A percentile compares a stretch with the other conserved stretches of the same genome.
Conservation (phyloP, 2,113 vertebrate genomes). For the Anarhynchus alexandrinus region DNA sequence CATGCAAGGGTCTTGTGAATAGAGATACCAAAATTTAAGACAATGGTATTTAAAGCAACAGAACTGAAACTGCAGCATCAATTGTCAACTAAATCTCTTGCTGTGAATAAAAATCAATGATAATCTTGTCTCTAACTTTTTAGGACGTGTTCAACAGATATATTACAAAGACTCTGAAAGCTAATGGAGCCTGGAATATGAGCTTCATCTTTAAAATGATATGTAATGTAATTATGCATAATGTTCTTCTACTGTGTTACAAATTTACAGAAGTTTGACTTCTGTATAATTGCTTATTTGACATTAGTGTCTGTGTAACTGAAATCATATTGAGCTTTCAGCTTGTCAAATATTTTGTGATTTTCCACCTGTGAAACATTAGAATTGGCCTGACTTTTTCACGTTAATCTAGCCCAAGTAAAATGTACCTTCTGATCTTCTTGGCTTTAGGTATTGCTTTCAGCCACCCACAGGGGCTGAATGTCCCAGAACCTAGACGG, state of each 20-base stretch:
- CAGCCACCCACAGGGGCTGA: neutral
- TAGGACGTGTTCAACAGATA: constrained; percentile 50
- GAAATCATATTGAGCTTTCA: constrained; percentile 1
- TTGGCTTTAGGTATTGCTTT: neutral
- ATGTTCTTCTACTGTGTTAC: constrained; percentile 41
- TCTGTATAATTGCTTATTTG: constrained; percentile 63
- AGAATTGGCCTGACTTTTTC: neutral
- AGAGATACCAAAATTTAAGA: neutral
- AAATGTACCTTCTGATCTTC: neutral
- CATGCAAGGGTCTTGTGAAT: neutral
- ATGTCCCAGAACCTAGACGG: neutral
- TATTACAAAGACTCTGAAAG: constrained; percentile 51
- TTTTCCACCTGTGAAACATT: constrained; percentile 20
- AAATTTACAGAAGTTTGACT: constrained; percentile 57
- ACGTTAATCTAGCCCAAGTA: neutral
- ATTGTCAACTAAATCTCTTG: neutral
- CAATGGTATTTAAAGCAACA: neutral
- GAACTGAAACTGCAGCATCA: constrained; percentile 5
- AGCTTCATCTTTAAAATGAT: constrained; percentile 56
- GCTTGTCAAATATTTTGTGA: neutral
- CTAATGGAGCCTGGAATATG: constrained; percentile 68
- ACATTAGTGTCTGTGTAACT: constrained; percentile 26
- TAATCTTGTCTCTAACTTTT: constrained; percentile 57
- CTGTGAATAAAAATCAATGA: constrained; percentile 62
- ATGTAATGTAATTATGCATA: constrained; percentile 50